Evolutionary conservation across 2,797 vertebrate species (phyloP), one percentile per base, ranked within the genome.

Genomic region (Leuciscus waleckii): DNA sequence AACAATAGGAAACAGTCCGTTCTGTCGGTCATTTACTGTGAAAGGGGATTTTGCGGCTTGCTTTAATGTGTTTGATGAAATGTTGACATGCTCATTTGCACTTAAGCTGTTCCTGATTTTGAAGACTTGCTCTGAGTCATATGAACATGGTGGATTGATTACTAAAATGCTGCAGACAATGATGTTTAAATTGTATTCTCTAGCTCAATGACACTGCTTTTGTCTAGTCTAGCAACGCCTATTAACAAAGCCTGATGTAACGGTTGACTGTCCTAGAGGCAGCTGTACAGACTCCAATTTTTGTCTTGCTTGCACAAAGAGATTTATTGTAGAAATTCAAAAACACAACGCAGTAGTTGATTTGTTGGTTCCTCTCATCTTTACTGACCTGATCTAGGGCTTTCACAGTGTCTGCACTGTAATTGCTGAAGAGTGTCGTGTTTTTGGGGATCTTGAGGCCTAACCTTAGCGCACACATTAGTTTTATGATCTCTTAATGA

Each of bases 11-110:
- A 90, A 68, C 87, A 86, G 85, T 51, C 81, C 43, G 76, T 80
- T 86, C 43, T 74, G 87, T 84, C 63, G 61, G 83, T 82, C 81
- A 83, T 82, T 67, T 87, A 54, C 76, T 85, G 82, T 71, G 78
- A 87, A 82, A 63, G 81, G 86, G 85, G 83, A 90, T 84, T 88
- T 87, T 84, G 87, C 63, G 81, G 85, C 75, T 84, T 81, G 73
- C 82, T 83, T 81, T 76, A 73, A 87, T 51, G 61, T 54, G 51
- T 84, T 69, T 84, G 78, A 87, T 87, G 83, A 86, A 85, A 79
- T 85, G 80, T 63, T 63, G 65, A 75, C 70, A 78, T 68, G 65
- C 79, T 81, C 54, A 78, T 82, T 83, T 87, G 35, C 83, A 79
- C 82, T 79, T 75, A 88, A 85, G 68, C 85, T 86, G 73, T 85